Evolutionary conservation across 2,888 invertebrate genomes (phyloP).

Genomic region (Hirtodrosophila trivittata): DNA sequence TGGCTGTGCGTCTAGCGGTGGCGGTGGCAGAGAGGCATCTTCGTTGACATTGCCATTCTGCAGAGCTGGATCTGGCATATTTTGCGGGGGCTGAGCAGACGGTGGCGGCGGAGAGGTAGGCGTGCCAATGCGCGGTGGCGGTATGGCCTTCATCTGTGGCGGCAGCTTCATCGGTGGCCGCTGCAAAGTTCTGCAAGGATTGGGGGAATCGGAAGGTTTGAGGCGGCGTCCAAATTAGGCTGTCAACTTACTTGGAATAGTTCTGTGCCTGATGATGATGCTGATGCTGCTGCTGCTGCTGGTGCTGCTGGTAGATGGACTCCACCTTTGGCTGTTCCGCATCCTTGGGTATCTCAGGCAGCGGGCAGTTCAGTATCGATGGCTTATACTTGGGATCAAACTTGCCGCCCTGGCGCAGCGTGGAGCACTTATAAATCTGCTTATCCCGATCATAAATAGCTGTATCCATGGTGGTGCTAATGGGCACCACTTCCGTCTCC

Average conservation of each 20-base stretch:
- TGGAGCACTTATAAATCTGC: conserved; percentile 84
- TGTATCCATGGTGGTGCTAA: conserved; percentile 77
- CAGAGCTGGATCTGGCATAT: conserved; percentile 19
- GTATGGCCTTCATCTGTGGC: conserved; percentile 84
- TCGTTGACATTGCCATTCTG: conserved; percentile 59
- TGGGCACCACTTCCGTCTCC: conserved; percentile 64
- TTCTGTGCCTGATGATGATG: conserved; percentile 58
- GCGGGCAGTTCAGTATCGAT: conserved; percentile 84
- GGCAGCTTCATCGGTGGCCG: conserved; percentile 84
- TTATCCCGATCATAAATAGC: conserved; percentile 84
- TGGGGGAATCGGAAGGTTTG: conserved; percentile 18
- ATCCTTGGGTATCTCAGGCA: conserved; percentile 84
- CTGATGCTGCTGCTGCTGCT: conserved; percentile 67
- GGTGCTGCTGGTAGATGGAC: conserved; percentile 78
- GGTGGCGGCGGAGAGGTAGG: conserved; percentile 80
- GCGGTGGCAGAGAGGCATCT: conserved; percentile 78
- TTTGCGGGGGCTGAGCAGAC: conserved; percentile 35
- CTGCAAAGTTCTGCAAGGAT: conserved; percentile 80
- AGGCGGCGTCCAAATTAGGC: conserved; percentile 14
- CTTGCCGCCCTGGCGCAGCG: conserved; percentile 83
- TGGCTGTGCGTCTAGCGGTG: conserved; percentile 66
- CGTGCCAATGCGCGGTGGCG: conserved; percentile 83
- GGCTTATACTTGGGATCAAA: conserved; percentile 84
- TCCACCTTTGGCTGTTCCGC: conserved; percentile 82
- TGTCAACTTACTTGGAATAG: conserved; percentile 82